Evolutionary conservation across 1,140 invertebrate genomes (phyloP).

Genomic region (Arctopsyche grandis): DNA sequence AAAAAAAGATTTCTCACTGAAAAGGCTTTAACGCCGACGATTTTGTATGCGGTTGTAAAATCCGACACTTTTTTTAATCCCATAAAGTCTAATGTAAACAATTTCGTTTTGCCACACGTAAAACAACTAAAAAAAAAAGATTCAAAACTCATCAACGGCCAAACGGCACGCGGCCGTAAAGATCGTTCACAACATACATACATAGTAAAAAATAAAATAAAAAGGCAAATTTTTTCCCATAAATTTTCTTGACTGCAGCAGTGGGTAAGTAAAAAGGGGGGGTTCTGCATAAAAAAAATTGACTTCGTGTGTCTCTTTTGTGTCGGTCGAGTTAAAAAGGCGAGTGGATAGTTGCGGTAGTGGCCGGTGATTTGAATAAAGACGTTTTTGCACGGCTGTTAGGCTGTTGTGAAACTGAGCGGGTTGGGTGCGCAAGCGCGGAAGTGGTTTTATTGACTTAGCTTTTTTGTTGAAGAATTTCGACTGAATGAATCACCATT

Average conservation of each 20-base stretch:
- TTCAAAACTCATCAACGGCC: constrained; percentile 1
- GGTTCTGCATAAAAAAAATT: no score
- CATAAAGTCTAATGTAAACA: not conserved
- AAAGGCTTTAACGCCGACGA: not conserved
- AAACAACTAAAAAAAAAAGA: not conserved
- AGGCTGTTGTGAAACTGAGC: not conserved
- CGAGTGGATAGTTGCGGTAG: not conserved
- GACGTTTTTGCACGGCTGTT: not conserved
- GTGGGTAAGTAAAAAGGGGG: no score
- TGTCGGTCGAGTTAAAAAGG: not conserved
- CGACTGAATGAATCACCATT: constrained; percentile 41
- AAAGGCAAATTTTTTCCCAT: constrained; percentile 5
- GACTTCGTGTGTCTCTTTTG: no score
- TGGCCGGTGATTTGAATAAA: not conserved
- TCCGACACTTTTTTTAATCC: constrained; percentile 4
- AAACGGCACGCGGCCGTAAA: constrained; percentile 19
- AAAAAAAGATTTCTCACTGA: no score
- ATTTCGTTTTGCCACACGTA: constrained; percentile 6
- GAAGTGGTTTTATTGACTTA: constrained; percentile 44
- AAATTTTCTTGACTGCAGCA: constrained; percentile 13
- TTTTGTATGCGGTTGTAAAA: constrained; percentile 9
- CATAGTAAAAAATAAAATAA: not conserved
- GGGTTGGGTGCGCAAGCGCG: constrained; percentile 7
- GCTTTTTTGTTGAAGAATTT: constrained; percentile 23
- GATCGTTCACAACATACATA: not conserved